A percentile compares a stretch with the other conserved stretches of the same genome.
phyloP scores from a whole-genome alignment of 2,113 vertebrate species.

The Apistogramma diplotaenia region DNA sequence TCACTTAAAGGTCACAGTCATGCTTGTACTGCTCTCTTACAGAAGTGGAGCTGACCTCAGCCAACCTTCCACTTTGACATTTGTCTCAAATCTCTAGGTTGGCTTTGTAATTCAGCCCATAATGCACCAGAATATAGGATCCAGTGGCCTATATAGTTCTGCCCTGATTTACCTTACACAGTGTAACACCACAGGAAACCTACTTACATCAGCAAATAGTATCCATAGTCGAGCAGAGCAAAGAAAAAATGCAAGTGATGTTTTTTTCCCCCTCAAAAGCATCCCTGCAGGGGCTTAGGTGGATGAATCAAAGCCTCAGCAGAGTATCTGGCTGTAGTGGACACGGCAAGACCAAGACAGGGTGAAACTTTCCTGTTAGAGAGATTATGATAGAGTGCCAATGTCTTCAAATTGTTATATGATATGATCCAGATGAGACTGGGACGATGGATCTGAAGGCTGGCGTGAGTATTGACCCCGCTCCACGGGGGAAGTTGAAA shows the following conservation, averaged over 20 bases:
- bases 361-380: background rate
- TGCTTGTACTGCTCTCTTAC: constrained; percentile 50
- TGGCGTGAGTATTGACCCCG: constrained; percentile 13
- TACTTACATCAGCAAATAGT: constrained; percentile 52
- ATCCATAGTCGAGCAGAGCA: constrained; percentile 29
- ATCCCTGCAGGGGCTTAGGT: background rate
- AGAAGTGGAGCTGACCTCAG: constrained; percentile 47
- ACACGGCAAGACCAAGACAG: background rate
- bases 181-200: constrained; percentile 29
- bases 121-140: constrained; percentile 48
- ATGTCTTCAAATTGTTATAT: constrained; percentile 18
- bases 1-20: constrained; percentile 68
- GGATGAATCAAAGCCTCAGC: constrained; percentile 14
- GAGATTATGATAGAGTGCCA: constrained; percentile 3
- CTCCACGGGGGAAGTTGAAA: constrained; percentile 9
- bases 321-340: background rate
- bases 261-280: background rate
- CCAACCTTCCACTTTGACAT: constrained; percentile 51
- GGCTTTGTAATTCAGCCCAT: constrained; percentile 59
- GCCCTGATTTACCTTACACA: constrained; percentile 38
- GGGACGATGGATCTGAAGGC: constrained; percentile 6
- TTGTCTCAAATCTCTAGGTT: constrained; percentile 55
- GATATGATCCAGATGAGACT: constrained; percentile 37
- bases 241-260: constrained; percentile 26
- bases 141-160: constrained; percentile 47